phyloP scores from a whole-genome alignment of 2,888 invertebrate genomes.

The Nephrotoma appendiculata region DNA sequence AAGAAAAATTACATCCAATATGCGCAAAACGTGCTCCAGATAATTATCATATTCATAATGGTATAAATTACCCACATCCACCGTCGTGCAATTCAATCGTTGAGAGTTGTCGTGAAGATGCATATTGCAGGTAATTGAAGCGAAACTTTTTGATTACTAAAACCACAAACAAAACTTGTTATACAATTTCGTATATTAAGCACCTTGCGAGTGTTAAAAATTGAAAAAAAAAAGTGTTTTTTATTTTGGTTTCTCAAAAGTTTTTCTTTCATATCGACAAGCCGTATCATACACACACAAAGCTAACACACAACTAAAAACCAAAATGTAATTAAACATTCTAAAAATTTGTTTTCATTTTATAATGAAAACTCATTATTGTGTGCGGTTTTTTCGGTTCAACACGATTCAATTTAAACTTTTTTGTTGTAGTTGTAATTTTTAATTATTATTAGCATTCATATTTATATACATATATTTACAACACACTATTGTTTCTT shows the following conservation, averaged over 20 bases:
- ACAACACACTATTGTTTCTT: neutral
- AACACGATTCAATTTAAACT: slow-evolving; percentile 1
- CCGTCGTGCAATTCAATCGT: slow-evolving; percentile 81
- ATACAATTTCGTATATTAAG: neutral
- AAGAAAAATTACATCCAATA: slow-evolving; percentile 76
- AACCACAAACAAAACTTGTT: neutral
- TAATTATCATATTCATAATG: slow-evolving; percentile 34
- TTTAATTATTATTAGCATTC: neutral
- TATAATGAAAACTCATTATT: neutral
- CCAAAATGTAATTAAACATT: neutral
- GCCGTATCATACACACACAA: neutral
- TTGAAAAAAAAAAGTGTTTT: neutral
- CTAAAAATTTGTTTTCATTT: neutral
- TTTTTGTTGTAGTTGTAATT: neutral
- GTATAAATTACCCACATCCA: slow-evolving; percentile 41
- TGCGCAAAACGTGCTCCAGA: slow-evolving; percentile 71
- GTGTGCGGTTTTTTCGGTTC: neutral
- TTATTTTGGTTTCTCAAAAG: neutral
- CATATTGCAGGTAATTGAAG: slow-evolving; percentile 58
- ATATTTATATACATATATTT: too few species aligned
- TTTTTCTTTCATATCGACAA: neutral
- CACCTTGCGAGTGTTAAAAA: neutral
- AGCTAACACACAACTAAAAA: neutral
- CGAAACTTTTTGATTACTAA: neutral
- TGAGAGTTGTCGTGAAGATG: slow-evolving; percentile 66